These are phyloP conservation scores for Lasiommata megera DNA, from an alignment of 2,888 invertebrate species.

Conservation along the genomic window DNA sequence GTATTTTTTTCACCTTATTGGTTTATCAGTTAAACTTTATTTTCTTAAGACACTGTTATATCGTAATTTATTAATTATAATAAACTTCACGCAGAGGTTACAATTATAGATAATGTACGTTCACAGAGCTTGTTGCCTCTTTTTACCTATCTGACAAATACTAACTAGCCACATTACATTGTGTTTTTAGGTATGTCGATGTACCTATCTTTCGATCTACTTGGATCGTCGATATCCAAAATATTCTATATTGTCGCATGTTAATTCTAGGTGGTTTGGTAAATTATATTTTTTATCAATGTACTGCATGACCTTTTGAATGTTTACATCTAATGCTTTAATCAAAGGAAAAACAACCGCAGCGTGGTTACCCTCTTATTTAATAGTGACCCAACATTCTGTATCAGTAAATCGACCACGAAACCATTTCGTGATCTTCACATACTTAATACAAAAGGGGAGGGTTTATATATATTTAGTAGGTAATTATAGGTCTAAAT, in stretches of 20 bases:
- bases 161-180: too few relatives aligned
- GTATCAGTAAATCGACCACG: slow-evolving; percentile 35
- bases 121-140: too few relatives aligned
- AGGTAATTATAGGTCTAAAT: too few relatives aligned
- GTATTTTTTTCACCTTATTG: background rate
- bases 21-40: background rate
- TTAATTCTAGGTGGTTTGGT: background rate
- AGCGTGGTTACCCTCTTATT: slow-evolving; percentile 38
- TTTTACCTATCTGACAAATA: too few relatives aligned
- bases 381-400: slow-evolving; percentile 36
- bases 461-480: too few relatives aligned
- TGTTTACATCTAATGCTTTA: slow-evolving; percentile 45
- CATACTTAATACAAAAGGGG: slow-evolving; percentile 18
- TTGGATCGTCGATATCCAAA: too few relatives aligned
- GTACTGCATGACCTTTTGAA: slow-evolving; percentile 44
- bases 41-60: background rate
- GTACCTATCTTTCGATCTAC: too few relatives aligned
- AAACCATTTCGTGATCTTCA: slow-evolving; percentile 36
- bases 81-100: background rate
- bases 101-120: background rate
- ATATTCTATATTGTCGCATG: background rate
- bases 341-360: slow-evolving; percentile 43
- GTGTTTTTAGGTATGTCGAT: too few relatives aligned
- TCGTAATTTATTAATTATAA: background rate
- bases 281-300: slow-evolving; percentile 34